Base-by-base conservation (phyloP, 1,140 invertebrate genomes). In the Acromyrmex charruanus region DNA sequence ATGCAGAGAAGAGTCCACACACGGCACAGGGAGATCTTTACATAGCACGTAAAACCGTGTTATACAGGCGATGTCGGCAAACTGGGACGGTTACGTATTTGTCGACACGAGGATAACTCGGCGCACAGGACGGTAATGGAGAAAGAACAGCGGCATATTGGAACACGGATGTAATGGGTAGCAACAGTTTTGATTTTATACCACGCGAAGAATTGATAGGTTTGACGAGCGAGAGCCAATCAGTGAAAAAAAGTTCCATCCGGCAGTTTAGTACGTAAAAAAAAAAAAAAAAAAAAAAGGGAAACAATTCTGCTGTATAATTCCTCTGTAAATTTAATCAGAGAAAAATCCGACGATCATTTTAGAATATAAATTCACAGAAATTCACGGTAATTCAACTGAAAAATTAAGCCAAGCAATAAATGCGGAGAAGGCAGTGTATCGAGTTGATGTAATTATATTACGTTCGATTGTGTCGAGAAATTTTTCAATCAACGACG, bases 1-100 rank as follows among this genome's bases (percentile, higher is more conserved):
- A 79, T 28, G 28, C 12, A 61, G 69, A 35, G 31, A 16, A 3
- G 14, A 72, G 21, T 35, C 14, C n/a, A 49, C 51, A 77, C 28
- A 12, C 10, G 58, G 21, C 14, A 49, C 66, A 21, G 71, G 72
- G 71, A 58, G n/a, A 55, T 6, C 39, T 69, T 86, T 49, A 44
- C 39, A 51, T 28, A 39, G n/a, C 4, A n/a, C 61, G 39, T 81
- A 86, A 87, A 81, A 53, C 58, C 39, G 21, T 49, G 35, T 77
- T 82, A 77, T 55, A 80, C 44, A 16, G 49, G 49, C 49, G 66
- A n/a, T 68, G 31, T 28, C 9, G 58, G 31, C 25, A 74, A 90
- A 87, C 49, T 87, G 68, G 85, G 35, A 59, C 85, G 61, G 12
- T 85, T 74, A 87, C 53, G 21, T 21, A 84, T 89, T 89, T 81